Evolutionary conservation across 2,797 vertebrate species (phyloP), one percentile per base, ranked within the genome.

Genomic region (Epinephelus malabaricus): DNA sequence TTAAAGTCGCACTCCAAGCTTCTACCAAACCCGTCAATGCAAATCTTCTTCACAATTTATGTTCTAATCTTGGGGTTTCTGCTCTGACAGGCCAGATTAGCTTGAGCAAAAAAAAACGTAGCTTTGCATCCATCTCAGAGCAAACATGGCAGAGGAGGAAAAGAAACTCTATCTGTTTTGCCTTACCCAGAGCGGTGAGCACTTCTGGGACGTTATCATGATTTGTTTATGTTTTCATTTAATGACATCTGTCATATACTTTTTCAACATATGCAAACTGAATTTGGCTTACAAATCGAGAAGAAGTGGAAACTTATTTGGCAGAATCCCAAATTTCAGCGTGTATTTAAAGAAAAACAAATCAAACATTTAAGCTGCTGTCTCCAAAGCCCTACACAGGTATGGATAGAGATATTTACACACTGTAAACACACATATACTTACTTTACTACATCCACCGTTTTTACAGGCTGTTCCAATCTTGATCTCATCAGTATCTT

Each of bases 381-480:
- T 38, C 78, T 21, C 40, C 30, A 64, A 73, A 77, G 15, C 23
- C 17, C 55, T 23, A 5, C 19, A 73, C 30, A 59, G 17, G 30
- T 19, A 53, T 14, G 40, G 18, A 40, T 21, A 27, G 23, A 55
- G 3, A 23, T 4, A 7, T 67, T 61, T 27, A 38, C 19, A 23
- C 12, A 61, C 23, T 19, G 46, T 25, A 19, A 5, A 69, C 19
- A 73, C 38, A 79, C 6, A 43, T 81, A 71, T 66, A 81, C 93
- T 25, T 92, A 99, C 98, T 96, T 98, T 99, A 34, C 93, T 95
- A 89, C 98, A 99, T 21, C 98, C 98, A 90, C 96, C 96, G 78
- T 99, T 99, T 95, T 99, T 98, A 96, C 98, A 99, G 2, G 94
- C 88, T 0, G 97, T 99, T 80, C 98, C 98, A 78, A 97, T 93